Conservation (phyloP, 2,888 invertebrate genomes). For the Plagodis pulveraria region DNA sequence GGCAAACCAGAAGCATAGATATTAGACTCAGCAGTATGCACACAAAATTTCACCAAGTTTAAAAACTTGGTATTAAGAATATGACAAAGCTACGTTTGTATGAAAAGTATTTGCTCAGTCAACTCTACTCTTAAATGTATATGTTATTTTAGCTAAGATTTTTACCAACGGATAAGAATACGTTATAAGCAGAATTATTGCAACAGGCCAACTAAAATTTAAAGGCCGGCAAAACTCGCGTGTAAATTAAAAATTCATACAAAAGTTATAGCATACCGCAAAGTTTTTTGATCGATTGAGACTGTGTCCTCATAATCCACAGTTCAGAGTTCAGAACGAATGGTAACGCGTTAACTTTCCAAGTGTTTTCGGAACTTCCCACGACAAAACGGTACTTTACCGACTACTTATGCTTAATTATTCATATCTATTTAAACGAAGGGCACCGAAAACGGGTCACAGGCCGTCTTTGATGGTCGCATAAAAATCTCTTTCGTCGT, state of each 20-base stretch:
- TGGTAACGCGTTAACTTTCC: constrained; percentile 32
- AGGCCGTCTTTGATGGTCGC: constrained; percentile 61
- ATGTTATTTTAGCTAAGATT: background rate
- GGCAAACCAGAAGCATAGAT: no score
- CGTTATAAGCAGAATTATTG: background rate
- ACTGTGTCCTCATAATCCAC: constrained; percentile 21
- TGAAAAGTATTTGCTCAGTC: no score
- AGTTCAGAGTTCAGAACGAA: constrained; percentile 24
- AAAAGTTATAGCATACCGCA: constrained; percentile 18
- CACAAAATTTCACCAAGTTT: no score
- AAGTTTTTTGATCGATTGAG: constrained; percentile 26
- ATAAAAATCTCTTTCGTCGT: constrained; percentile 65
- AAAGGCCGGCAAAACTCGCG: background rate
- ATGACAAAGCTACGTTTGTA: no score
- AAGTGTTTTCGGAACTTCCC: constrained; percentile 32
- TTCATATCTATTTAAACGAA: constrained; percentile 59
- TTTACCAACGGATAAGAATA: background rate
- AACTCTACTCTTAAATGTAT: no score
- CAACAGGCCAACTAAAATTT: background rate
- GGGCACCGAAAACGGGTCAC: constrained; percentile 60
- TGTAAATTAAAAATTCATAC: constrained; percentile 23
- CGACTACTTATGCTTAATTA: constrained; percentile 51
- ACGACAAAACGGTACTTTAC: constrained; percentile 27
- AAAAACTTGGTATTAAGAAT: no score
- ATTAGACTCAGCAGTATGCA: no score